Base-by-base conservation (phyloP, 2,797 vertebrate genomes). In the Acrossocheilus fasciatus region DNA sequence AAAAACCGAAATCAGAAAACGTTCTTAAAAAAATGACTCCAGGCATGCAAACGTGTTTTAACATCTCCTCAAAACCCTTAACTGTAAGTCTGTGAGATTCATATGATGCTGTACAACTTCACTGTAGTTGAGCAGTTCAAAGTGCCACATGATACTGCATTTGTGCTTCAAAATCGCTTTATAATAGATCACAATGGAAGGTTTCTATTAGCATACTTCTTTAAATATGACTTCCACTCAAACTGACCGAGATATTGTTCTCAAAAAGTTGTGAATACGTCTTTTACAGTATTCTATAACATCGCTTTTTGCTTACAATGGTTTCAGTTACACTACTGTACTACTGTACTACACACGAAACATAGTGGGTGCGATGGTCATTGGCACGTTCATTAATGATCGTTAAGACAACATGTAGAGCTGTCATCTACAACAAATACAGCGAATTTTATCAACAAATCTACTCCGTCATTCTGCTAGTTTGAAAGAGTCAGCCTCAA, bases 351-450 rank as follows among this genome's bases (percentile, higher is more conserved):
- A 93, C 94, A 95, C 95, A 97, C 95, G 96, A 96, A 97, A 96
- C 93, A 91, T 89, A 74, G 95, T 88, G 96, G 95, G 95, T 95
- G 96, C 95, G 96, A 96, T 95, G 96, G 96, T 97, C 96, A 96
- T 98, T 98, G 98, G 98, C 98, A 99, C 98, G 93, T 97, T 97
- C 95, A 97, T 95, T 96, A 93, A 96, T 95, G 96, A 97, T 96
- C 92, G 94, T 94, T 94, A 96, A 92, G 96, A 95, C 94, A 94
- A 96, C 91, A 95, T 92, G 86, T 90, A 95, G 94, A 94, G 96
- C 95, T 88, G 94, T 95, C 93, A 96, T 95, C 95, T 95, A 95
- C 93, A 94, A 95, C 97, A 97, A 97, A 96, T 96, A 95, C 94
- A 94, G 93, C 91, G 96, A 30, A 30, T 30, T 30, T 30, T 30